Conservation (phyloP, 2,888 invertebrate genomes). For the Sturmia bella region DNA sequence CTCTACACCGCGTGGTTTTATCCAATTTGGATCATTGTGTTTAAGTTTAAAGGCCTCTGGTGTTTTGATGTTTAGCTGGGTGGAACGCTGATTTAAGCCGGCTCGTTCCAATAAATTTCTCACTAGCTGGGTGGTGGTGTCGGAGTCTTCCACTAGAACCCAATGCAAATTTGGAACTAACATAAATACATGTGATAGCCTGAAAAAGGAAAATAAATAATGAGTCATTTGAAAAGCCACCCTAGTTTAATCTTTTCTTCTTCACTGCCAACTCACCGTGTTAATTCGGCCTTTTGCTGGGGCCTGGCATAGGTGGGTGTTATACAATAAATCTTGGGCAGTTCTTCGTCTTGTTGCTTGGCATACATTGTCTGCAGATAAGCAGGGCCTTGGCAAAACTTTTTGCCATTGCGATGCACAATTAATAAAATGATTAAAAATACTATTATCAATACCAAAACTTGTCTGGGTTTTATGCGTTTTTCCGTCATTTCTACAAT, state of each 20-base stretch:
- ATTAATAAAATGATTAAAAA: constrained; percentile 77
- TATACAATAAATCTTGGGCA: constrained; percentile 92
- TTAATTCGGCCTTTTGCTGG: constrained; percentile 96
- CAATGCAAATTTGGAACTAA: constrained; percentile 94
- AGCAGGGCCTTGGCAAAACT: constrained; percentile 77
- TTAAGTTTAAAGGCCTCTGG: constrained; percentile 87
- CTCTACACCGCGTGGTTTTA: constrained; percentile 92
- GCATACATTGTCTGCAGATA: constrained; percentile 77
- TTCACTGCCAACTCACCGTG: constrained; percentile 83
- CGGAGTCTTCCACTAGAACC: constrained; percentile 95
- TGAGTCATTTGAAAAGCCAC: background rate
- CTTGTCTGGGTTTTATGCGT: constrained; percentile 79
- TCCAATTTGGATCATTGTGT: constrained; percentile 86
- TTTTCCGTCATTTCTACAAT: constrained; percentile 77
- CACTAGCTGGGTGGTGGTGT: constrained; percentile 84
- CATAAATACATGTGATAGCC: constrained; percentile 93
- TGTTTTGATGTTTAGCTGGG: constrained; percentile 87
- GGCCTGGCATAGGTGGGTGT: constrained; percentile 95
- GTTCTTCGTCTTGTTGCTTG: constrained; percentile 71
- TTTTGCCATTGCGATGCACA: constrained; percentile 79
- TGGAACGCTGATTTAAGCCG: constrained; percentile 82
- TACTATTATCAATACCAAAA: constrained; percentile 77
- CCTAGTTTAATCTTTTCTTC: background rate
- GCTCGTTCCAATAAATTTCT: constrained; percentile 85
- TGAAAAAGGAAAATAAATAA: constrained; percentile 75